phyloP scores from a whole-genome alignment of 2,888 invertebrate genomes.

The Sycophila texana region DNA sequence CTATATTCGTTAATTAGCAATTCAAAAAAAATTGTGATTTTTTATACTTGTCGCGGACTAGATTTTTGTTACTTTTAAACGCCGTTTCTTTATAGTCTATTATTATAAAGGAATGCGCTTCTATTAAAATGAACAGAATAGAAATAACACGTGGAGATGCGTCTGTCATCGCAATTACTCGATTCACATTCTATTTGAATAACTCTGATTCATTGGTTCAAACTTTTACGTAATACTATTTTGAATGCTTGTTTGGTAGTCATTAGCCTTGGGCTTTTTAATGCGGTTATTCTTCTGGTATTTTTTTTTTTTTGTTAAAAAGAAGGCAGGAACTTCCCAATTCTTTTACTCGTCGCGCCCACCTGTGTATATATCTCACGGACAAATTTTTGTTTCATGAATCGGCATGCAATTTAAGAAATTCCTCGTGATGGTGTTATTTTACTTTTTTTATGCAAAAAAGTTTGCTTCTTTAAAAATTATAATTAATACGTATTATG shows the following conservation, averaged over 20 bases:
- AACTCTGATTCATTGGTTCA: not conserved
- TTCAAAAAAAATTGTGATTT: not conserved
- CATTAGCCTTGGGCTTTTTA: not conserved
- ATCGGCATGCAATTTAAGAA: no score
- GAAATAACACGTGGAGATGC: no score
- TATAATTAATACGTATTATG: no score
- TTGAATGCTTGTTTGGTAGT: slow-evolving; percentile 6
- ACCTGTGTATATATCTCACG: no score
- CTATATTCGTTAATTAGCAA: not conserved
- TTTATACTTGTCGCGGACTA: not conserved
- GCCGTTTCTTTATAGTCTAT: no score
- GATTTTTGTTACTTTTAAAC: no score
- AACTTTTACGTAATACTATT: slow-evolving; percentile 3
- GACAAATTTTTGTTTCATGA: no score
- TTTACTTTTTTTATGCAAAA: no score
- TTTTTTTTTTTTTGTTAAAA: not conserved
- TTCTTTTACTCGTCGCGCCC: not conserved
- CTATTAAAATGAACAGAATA: no score
- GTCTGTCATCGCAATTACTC: not conserved
- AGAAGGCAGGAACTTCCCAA: not conserved
- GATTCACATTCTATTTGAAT: not conserved
- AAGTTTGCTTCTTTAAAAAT: no score
- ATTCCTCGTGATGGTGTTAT: no score
- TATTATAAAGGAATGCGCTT: no score
- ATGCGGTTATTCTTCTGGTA: not conserved